Percentiles rank a stretch among this genome's conserved stretches.
These are phyloP conservation scores for Temnothorax longispinosus DNA, from an alignment of 1,140 invertebrate species.

Conservation along the genomic window DNA sequence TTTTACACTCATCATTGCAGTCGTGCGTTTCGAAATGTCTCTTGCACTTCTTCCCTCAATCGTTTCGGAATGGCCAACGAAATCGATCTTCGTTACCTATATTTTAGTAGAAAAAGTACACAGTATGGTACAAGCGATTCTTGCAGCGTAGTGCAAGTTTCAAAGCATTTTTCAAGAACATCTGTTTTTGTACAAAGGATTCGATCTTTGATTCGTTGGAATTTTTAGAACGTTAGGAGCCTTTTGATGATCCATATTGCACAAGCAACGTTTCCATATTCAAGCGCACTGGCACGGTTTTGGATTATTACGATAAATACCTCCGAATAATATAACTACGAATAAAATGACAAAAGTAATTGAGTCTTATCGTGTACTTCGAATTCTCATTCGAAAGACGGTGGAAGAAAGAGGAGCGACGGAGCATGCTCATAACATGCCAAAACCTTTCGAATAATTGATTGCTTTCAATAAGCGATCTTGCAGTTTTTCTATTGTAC, in stretches of 20 bases:
- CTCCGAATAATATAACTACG: constrained; percentile 29
- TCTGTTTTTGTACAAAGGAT: constrained; percentile 36
- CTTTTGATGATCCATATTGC: constrained; percentile 25
- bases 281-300: constrained; percentile 40
- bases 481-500: constrained; percentile 92
- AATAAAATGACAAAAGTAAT: constrained; percentile 18
- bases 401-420: constrained; percentile 61
- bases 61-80: constrained; percentile 63
- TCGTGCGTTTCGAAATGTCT: constrained; percentile 74
- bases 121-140: constrained; percentile 66
- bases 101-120: constrained; percentile 58
- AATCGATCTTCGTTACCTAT: constrained; percentile 36
- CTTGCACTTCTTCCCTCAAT: constrained; percentile 72
- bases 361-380: constrained; percentile 54
- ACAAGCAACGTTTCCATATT: constrained; percentile 39
- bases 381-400: constrained; percentile 73
- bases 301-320: constrained; percentile 57
- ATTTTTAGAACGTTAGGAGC: constrained; percentile 54
- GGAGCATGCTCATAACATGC: constrained; percentile 89
- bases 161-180: constrained; percentile 43
- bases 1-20: constrained; percentile 78
- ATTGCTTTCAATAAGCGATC: constrained; percentile 96
- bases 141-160: constrained; percentile 62
- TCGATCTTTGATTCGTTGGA: constrained; percentile 58
- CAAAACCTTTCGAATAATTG: constrained; percentile 94